Base-by-base conservation (phyloP, 2,113 vertebrate genomes). In the Thamnaconus septentrionalis region DNA sequence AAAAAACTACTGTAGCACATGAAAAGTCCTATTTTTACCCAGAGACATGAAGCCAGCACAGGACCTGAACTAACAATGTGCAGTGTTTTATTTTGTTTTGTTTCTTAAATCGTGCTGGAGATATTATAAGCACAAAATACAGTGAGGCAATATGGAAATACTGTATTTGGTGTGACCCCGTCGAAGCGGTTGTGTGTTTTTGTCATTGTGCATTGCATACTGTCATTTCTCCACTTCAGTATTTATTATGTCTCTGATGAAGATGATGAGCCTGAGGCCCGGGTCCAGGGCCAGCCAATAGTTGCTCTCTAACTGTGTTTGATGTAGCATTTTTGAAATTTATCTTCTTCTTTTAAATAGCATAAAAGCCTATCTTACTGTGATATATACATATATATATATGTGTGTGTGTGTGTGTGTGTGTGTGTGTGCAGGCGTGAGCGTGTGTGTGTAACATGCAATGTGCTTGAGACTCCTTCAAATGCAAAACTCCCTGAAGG, bases 281-380 rank as follows among this genome's bases (percentile, higher is more conserved):
- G 65, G 66, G 58, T 49, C 54, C 43, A 59, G 54, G 6, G 10
- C 42, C 57, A 71, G 46, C 47, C 53, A 45, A 41, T 64, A 59
- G 76, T 56, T 78, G 61, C 85, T 76, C 40, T 56, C 53, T 75
- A 59, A 61, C 66, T 66, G 56, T 75, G 18, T 86, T 59, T 77
- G 64, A 79, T 74, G 82, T 86, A 78, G 78, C 84, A 83, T 59
- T 64, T 31, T 31, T 31, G 47, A 65, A 72, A 63, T 66, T 59
- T 51, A 59, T 82, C 51, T 51, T 64, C 55, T 61, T 31, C 18
- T 75, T 50, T 75, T 75, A 70, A 66, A 68, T 63, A 64, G 71
- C 42, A 57, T 63, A 54, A 59, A 31, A 65, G 74, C 57, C 64
- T 64, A 59, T 76, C 53, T 82, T 82, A 78, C 72, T 85, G 75